phyloP scores from a whole-genome alignment of 92 coral and sea anemone species.

The Chrysogorgia sp. region DNA sequence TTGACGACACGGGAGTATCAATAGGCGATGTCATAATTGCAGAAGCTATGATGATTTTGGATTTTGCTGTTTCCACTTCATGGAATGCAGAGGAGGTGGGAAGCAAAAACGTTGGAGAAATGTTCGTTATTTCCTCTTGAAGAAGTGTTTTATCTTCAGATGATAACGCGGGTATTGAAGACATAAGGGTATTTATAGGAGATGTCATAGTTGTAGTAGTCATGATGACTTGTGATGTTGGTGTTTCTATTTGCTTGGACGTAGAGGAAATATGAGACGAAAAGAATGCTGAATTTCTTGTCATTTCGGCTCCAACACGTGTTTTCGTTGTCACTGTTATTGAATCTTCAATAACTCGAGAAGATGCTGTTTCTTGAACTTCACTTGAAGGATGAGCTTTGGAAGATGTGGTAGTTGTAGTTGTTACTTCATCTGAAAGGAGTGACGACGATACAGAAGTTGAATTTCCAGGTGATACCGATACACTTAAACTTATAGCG shows the following conservation, averaged over 20 bases:
- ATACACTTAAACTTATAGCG: neutral
- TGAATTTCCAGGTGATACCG: neutral
- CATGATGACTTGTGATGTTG: neutral
- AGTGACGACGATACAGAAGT: neutral
- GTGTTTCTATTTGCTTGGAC: neutral
- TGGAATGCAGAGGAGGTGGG: too few species aligned
- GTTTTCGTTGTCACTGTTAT: too few species aligned
- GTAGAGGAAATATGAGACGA: too few species aligned
- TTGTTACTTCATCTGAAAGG: neutral
- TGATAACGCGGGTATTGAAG: too few species aligned
- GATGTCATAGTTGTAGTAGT: neutral
- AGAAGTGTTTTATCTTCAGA: too few species aligned
- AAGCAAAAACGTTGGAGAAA: too few species aligned
- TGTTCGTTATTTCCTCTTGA: too few species aligned
- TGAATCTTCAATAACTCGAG: too few species aligned
- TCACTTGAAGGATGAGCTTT: neutral
- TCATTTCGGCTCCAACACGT: too few species aligned
- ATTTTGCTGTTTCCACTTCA: neutral
- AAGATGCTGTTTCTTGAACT: too few species aligned
- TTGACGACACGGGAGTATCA: neutral
- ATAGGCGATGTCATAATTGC: neutral
- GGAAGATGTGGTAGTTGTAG: neutral
- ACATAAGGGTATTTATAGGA: neutral
- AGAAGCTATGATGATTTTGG: neutral
- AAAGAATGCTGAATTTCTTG: too few species aligned